phyloP scores from a whole-genome alignment of 2,113 vertebrate genomes.

The Sporophila hypoxantha region DNA sequence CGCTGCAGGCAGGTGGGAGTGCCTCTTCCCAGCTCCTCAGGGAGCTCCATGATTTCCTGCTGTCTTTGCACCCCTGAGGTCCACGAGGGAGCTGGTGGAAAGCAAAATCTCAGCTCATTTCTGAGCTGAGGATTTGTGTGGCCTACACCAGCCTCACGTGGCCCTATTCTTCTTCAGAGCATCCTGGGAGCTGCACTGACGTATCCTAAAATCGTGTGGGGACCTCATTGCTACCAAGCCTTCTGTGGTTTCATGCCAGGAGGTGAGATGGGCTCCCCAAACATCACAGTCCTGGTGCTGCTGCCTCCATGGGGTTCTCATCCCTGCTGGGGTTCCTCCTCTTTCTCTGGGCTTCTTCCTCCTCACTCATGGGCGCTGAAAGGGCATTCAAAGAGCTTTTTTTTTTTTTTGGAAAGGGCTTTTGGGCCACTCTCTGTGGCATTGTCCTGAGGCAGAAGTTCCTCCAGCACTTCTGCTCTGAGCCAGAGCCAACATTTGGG shows the following conservation, averaged over 20 bases:
- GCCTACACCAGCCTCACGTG: not conserved
- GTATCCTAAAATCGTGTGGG: not conserved
- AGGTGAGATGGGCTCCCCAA: not conserved
- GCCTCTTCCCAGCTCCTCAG: not conserved
- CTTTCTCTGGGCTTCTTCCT: not conserved
- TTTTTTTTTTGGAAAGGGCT: no score
- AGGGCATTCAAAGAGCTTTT: no score
- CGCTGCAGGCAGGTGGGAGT: not conserved
- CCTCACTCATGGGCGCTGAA: not conserved
- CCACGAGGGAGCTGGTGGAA: not conserved
- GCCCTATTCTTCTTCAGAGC: not conserved
- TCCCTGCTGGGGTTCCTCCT: not conserved
- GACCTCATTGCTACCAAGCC: not conserved
- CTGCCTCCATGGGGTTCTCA: not conserved
- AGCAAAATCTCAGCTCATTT: not conserved
- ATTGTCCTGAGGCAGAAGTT: not conserved
- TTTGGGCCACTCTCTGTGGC: accelerated
- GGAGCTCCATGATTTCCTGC: accelerated
- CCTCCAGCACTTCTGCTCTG: not conserved
- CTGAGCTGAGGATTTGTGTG: not conserved
- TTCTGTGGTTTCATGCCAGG: not conserved
- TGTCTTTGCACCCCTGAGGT: not conserved
- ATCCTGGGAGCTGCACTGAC: not conserved
- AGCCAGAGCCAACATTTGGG: not conserved
- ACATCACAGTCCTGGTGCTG: not conserved